Evolutionary conservation across 2,888 invertebrate species (phyloP), one percentile per base, ranked within the genome.

Genomic region (Rugalucina vietnamica): DNA sequence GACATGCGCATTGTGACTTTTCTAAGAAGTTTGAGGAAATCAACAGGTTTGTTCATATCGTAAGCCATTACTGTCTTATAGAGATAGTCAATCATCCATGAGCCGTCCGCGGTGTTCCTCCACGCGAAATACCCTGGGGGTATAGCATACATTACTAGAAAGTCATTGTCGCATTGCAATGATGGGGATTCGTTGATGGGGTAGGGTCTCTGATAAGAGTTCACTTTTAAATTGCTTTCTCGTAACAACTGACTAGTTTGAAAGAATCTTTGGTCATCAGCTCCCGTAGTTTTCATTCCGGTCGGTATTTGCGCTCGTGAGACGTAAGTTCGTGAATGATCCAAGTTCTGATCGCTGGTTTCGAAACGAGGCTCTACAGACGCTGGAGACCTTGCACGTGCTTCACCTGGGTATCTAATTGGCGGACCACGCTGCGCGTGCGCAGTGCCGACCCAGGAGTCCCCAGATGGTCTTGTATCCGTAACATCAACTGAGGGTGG

Each of bases 111-210:
- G 18, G 78, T 79, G 74, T 80, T 84, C 32, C 88, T 83, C 86
- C 86, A 88, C 0, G 88, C 88, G 50, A 78, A 88, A 73, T 73
- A 76, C 4, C 84, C 83, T 14, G 84, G 82, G 0, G 88, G 88
- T n/a, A 85, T 84, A 27, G 85, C 88, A 37, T 79, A 88, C 81
- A 88, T 80, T 12, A 88, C 84, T 0, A 88, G 71, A 81, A 84
- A 83, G 57, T 88, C 88, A 69, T 80, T 88, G 24, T 77, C 79
- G 72, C 88, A 88, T 65, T 76, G 65, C 18, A 88, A 27, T 12
- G 85, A 84, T 10, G 84, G 85, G 1, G 82, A 79, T 36, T 86
- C 84, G 18, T 49, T 76, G 32, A 79, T 49, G 0, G 82, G 60
- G 60, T 70, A 80, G 14, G 84, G 82, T 21, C 70, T 34, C 14